phyloP scores from a whole-genome alignment of 1,140 invertebrate species.

The Pachyrhynchus sulphureomaculatus region DNA sequence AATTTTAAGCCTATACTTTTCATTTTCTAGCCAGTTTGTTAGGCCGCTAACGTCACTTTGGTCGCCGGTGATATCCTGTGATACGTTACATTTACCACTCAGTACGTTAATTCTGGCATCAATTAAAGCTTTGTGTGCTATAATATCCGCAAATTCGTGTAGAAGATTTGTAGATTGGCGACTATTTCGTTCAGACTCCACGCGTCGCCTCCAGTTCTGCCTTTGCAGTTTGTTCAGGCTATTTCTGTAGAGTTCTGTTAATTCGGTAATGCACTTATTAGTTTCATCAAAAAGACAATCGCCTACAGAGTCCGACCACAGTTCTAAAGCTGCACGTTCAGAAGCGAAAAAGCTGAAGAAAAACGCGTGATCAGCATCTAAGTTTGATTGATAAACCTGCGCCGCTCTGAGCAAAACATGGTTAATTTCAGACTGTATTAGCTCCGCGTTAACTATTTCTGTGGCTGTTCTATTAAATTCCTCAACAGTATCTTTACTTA shows the following conservation, averaged over 20 bases:
- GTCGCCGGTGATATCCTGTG: slow-evolving; percentile 12
- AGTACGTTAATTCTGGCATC: slow-evolving; percentile 69
- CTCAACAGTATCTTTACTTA: slow-evolving; percentile 58
- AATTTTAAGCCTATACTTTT: slow-evolving; percentile 34
- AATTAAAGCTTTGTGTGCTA: slow-evolving; percentile 74
- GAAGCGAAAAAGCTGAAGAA: slow-evolving; percentile 61
- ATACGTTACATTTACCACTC: slow-evolving; percentile 50
- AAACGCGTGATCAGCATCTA: slow-evolving; percentile 50
- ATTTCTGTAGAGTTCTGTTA: slow-evolving; percentile 66
- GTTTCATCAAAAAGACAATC: slow-evolving; percentile 67
- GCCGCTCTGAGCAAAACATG: slow-evolving; percentile 68
- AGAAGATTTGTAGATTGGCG: slow-evolving; percentile 58
- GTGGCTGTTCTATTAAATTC: slow-evolving; percentile 68
- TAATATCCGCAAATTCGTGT: slow-evolving; percentile 69
- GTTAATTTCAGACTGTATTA: slow-evolving; percentile 72
- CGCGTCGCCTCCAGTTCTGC: slow-evolving; percentile 48
- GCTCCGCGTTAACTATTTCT: slow-evolving; percentile 68
- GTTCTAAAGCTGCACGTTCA: slow-evolving; percentile 64
- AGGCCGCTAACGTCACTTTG: slow-evolving; percentile 8
- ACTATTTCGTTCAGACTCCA: slow-evolving; percentile 55
- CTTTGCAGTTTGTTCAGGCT: slow-evolving; percentile 54
- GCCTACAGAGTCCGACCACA: slow-evolving; percentile 70
- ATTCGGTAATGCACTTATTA: slow-evolving; percentile 64
- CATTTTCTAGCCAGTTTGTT: slow-evolving; percentile 39
- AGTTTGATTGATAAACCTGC: slow-evolving; percentile 60